A percentile compares a stretch with the other conserved stretches of the same genome.
These are phyloP conservation scores for Drosophila maculinotata DNA, from an alignment of 2,888 invertebrate genomes.

Conservation along the genomic window DNA sequence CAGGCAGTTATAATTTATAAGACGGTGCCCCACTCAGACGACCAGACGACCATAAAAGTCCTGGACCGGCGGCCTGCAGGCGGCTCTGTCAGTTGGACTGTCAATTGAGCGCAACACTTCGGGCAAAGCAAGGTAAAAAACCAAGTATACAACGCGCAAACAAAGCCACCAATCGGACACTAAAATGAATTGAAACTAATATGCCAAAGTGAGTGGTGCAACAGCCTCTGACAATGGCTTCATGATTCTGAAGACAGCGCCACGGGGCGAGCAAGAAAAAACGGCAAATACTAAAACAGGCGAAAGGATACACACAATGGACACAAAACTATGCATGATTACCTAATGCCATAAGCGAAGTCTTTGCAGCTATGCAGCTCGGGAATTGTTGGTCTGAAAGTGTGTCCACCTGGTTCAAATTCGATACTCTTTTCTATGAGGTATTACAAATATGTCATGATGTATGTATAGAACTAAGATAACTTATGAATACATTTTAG, in stretches of 20 bases:
- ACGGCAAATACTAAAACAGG: slow-evolving; percentile 46
- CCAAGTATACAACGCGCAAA: slow-evolving; percentile 56
- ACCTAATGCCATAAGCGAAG: slow-evolving; percentile 58
- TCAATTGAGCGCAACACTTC: slow-evolving; percentile 80
- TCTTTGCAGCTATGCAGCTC: slow-evolving; percentile 17
- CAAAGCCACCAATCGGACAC: slow-evolving; percentile 74
- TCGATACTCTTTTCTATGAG: not conserved
- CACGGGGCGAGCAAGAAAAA: slow-evolving; percentile 44
- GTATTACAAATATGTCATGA: slow-evolving; percentile 1
- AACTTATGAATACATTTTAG: too few species aligned
- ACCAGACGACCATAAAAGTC: slow-evolving; percentile 74
- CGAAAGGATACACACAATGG: slow-evolving; percentile 67
- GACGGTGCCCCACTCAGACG: slow-evolving; percentile 51
- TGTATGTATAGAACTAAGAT: too few species aligned
- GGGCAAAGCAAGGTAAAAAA: slow-evolving; percentile 31
- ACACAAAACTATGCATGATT: slow-evolving; percentile 57
- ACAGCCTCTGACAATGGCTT: slow-evolving; percentile 67
- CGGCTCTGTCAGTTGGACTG: slow-evolving; percentile 79
- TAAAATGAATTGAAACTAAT: slow-evolving; percentile 82
- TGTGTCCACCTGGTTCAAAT: slow-evolving; percentile 18
- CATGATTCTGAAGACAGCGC: slow-evolving; percentile 71
- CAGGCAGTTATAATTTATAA: slow-evolving; percentile 74
- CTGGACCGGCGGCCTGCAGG: slow-evolving; percentile 74
- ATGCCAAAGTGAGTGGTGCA: slow-evolving; percentile 78
- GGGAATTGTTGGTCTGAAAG: slow-evolving; percentile 17